Conservation (phyloP, 2,113 vertebrate genomes). For the Artemisiospiza belli region DNA sequence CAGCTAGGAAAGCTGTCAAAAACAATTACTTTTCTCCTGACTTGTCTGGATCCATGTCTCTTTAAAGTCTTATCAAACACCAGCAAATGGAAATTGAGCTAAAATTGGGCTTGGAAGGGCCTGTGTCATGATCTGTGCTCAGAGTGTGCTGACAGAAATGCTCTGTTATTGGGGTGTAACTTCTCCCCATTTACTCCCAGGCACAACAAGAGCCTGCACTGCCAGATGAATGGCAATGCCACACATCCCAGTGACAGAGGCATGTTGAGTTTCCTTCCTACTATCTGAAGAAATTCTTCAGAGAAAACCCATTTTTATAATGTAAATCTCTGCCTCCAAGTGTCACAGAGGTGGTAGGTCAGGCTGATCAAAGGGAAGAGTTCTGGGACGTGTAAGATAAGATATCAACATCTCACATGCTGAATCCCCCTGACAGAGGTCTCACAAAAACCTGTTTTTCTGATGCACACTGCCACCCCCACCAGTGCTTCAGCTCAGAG, state of each 20-base stretch:
- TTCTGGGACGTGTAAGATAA: not conserved
- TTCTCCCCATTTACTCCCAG: not conserved
- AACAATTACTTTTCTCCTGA: not conserved
- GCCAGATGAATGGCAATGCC: not conserved
- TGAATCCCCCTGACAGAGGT: not conserved
- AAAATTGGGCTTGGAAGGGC: not conserved
- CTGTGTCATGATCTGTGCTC: accelerated
- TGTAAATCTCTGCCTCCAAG: not conserved
- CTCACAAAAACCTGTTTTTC: not conserved
- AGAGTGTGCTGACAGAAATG: not conserved
- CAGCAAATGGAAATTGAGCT: not conserved
- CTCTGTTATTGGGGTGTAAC: not conserved
- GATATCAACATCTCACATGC: accelerated
- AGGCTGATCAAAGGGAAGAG: not conserved
- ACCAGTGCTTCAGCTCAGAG: not conserved
- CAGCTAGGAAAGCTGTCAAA: constrained; percentile 6
- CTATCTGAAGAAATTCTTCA: not conserved
- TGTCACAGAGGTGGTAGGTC: not conserved
- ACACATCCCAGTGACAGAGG: not conserved
- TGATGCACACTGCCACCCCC: not conserved
- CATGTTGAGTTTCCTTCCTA: not conserved
- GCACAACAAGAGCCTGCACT: not conserved
- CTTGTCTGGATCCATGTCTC: not conserved
- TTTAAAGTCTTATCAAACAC: not conserved
- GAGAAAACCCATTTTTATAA: not conserved